Base-by-base conservation (phyloP, 2,113 vertebrate genomes). In the Mobula hypostoma region DNA sequence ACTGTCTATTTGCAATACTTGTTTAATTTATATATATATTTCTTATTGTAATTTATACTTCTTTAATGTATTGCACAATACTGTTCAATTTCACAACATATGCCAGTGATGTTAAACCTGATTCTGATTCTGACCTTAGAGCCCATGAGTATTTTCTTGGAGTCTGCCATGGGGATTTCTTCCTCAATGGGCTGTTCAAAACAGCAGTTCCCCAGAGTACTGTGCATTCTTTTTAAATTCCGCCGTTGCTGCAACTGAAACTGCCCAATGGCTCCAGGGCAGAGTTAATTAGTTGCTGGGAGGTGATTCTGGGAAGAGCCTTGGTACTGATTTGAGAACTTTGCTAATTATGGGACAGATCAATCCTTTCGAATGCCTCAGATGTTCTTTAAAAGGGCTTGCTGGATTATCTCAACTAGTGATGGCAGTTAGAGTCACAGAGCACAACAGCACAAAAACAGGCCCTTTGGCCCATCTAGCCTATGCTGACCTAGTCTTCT, bases 331-430 rank as follows among this genome's bases (percentile, higher is more conserved):
- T 96, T 97, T 78, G 94, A 96, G 96, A 97, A 97, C 96, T 97
- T 97, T 96, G 96, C 97, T 97, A 97, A 97, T 97, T 97, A 97
- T 96, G 96, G 97, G 97, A 96, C 97, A 97, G 21, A 96, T 96
- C 96, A 96, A 96, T 97, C 97, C 97, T 97, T 97, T 97, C 95
- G 96, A 95, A 94, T 72, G 94, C 94, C 97, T 96, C 97, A 96
- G 94, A 90, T 78, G 93, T 58, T 90, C 85, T 68, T 90, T 90
- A 66, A 90, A 66, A n/a, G 19, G 7, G 24, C 19, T 80, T 58
- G 80, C 40, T 29, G 66, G 85, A 90, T 17, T 9, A 66, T 6
- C 63, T 82, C 80, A 40, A 21, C 74, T 24, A 17, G 68, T 24
- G 27, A 66, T 21, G 19, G 68, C 56, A 48, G 48, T 2, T 48